Conservation (phyloP, 2,797 vertebrate genomes). For the Gymnopithys bicolor region DNA sequence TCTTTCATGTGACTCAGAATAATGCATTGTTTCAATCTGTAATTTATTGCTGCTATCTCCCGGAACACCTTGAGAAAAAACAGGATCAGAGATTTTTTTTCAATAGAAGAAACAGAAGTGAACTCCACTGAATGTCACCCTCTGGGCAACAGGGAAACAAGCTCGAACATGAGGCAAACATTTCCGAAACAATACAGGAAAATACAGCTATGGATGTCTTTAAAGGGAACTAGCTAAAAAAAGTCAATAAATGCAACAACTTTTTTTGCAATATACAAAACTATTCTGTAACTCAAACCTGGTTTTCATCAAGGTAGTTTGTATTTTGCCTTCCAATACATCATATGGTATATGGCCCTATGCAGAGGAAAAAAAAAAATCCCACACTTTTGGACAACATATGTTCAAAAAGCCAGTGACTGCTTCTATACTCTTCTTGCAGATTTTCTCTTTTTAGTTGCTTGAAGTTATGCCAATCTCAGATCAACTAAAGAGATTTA, state of each 20-base stretch:
- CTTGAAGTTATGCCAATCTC: neutral
- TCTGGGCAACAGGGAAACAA: neutral
- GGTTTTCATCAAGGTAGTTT: neutral
- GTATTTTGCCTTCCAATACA: neutral
- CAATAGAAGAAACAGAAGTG: neutral
- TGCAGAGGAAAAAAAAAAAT: neutral
- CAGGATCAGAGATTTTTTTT: neutral
- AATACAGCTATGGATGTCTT: neutral
- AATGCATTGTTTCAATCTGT: neutral
- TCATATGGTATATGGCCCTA: neutral
- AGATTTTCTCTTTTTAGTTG: neutral
- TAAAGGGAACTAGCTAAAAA: neutral
- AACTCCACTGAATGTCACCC: neutral
- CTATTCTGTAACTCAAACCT: neutral
- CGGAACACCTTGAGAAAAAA: neutral
- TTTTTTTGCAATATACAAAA: slow-evolving; percentile 1
- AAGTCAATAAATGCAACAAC: neutral
- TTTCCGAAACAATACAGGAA: neutral
- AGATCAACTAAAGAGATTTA: neutral
- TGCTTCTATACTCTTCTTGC: neutral
- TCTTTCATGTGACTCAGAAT: neutral
- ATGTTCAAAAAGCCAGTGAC: neutral
- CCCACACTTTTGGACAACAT: neutral
- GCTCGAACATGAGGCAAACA: neutral
- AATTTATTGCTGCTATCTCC: neutral